Base-by-base conservation (phyloP, 1,140 invertebrate species). In the Frieseomelitta varia region DNA sequence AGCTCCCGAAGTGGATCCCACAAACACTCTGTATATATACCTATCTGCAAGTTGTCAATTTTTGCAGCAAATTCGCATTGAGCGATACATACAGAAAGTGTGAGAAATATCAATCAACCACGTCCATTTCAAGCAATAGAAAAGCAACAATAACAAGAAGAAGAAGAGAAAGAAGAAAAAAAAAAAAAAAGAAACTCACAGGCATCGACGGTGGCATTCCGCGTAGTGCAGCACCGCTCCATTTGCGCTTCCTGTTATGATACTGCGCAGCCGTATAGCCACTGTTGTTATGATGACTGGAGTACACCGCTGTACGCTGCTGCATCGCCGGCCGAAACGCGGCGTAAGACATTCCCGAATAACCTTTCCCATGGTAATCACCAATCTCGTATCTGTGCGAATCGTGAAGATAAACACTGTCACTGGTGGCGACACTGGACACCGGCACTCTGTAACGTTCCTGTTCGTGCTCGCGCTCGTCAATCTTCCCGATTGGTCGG, bases 231-330 rank as follows among this genome's bases (percentile, higher is more conserved):
- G 90, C 87, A 56, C 85, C 89, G 84, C 85, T 91, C 93, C 93
- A 94, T 63, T 93, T 94, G 63, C 91, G 91, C 34, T 90, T 91
- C 39, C 90, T 93, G 72, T 78, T 81, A 39, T 85, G 86, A 81
- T 91, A 90, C 39, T 89, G 88, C 39, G 81, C 63, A 34, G 56
- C 47, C 72, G 74, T 82, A 67, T 84, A 85, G 27, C n/a, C 67
- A 69, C 69, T 87, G 34, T 89, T 91, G 47, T 91, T 90, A 53
- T 90, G 90, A 83, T 91, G 90, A 56, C 84, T 87, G 19, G 76
- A 73, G 30, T 89, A 90, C 1, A 80, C 77, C 75, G 81, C 67
- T 65, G 55, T 79, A 17, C 81, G 87, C 3, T 86, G 74, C 14
- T 87, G 90, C 24, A 92, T 65, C 30, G 80, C 79, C n/a, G 85